phyloP scores from a whole-genome alignment of 92 coral and sea anemone genomes.

The Bergia sp. region DNA sequence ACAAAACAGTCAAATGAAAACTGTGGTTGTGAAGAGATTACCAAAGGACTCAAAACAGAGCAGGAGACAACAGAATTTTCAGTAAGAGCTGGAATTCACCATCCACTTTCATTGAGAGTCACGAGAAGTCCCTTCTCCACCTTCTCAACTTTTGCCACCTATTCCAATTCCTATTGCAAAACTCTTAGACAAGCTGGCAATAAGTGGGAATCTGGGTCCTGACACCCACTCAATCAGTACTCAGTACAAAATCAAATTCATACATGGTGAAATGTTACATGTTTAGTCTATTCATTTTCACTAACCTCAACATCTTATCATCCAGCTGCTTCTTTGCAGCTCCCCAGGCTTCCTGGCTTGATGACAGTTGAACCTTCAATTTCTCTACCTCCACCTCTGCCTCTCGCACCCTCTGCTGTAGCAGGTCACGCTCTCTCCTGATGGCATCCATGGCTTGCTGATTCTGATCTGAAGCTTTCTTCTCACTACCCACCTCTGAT shows the following conservation, averaged over 20 bases:
- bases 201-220: background rate
- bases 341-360: constrained; percentile 99
- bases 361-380: constrained; percentile 77
- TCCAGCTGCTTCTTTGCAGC: constrained; percentile 72
- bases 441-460: constrained; percentile 72
- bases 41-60: too few relatives aligned
- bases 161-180: too few relatives aligned
- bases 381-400: constrained; percentile 83
- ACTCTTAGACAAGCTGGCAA: too few relatives aligned
- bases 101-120: too few relatives aligned
- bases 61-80: too few relatives aligned
- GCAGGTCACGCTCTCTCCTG: constrained; percentile 78
- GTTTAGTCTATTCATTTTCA: too few relatives aligned
- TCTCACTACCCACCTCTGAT: constrained; percentile 96
- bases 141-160: too few relatives aligned
- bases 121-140: too few relatives aligned
- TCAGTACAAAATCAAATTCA: background rate
- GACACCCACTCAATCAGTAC: background rate
- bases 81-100: too few relatives aligned
- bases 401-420: constrained; percentile 88
- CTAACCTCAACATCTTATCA: constrained; percentile 81
- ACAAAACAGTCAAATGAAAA: too few relatives aligned
- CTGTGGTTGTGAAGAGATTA: too few relatives aligned
- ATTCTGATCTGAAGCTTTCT: constrained; percentile 82
- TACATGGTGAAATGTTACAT: background rate